Evolutionary conservation across 92 coral and sea anemone genomes (phyloP).

Genomic region (Palythoa grandis): DNA sequence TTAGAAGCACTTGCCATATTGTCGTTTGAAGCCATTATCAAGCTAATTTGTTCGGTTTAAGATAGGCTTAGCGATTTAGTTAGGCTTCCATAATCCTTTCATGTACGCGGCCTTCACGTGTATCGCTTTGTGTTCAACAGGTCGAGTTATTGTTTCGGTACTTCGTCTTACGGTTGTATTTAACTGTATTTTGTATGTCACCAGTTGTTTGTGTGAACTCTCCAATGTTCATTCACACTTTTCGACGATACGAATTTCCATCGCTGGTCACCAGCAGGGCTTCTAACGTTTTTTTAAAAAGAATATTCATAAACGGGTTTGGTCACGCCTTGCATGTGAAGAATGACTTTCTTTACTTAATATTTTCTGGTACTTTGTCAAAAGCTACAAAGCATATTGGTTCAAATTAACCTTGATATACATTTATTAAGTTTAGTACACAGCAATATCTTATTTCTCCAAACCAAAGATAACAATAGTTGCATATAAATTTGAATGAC

Average conservation of each 20-base stretch:
- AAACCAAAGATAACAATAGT: background rate
- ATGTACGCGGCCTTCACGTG: background rate
- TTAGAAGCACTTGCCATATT: background rate
- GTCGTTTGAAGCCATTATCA: no score
- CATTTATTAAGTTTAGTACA: background rate
- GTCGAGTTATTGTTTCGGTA: background rate
- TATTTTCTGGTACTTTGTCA: background rate
- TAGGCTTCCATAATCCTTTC: background rate
- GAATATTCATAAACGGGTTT: background rate
- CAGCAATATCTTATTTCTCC: background rate
- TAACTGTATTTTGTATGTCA: background rate
- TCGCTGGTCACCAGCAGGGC: background rate
- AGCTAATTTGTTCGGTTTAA: background rate
- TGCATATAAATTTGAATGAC: background rate
- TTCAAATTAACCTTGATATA: background rate
- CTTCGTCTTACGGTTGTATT: background rate
- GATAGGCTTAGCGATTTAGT: background rate
- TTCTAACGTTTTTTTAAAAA: background rate
- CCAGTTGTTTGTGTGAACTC: background rate
- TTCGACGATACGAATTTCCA: background rate
- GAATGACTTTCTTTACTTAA: background rate
- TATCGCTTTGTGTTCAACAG: background rate
- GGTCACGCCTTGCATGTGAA: background rate
- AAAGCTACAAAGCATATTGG: background rate
- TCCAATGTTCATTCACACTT: background rate